Evolutionary conservation across 2,113 vertebrate genomes (phyloP).

Genomic region (Tonatia bakeri): DNA sequence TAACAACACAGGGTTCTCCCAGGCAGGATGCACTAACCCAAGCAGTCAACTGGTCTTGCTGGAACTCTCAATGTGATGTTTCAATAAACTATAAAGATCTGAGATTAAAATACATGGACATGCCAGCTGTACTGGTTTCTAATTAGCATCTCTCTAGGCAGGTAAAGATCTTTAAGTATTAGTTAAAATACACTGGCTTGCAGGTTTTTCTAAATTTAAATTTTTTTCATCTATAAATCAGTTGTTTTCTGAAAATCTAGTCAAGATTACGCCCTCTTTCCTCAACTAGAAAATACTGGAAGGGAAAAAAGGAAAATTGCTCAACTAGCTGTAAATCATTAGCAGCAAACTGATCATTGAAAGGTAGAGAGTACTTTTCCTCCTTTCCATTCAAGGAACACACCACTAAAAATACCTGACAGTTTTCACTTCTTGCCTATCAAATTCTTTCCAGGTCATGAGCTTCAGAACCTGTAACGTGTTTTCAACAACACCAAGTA

Average conservation of each 20-base stretch:
- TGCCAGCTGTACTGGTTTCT: neutral
- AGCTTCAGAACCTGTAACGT: neutral
- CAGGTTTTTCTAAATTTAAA: neutral
- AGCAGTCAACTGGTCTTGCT: neutral
- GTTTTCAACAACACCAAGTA: neutral
- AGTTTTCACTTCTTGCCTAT: neutral
- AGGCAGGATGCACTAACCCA: neutral
- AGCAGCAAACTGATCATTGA: neutral
- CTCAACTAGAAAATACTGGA: neutral
- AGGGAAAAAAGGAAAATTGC: neutral
- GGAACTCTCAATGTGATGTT: neutral
- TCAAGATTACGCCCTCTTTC: neutral
- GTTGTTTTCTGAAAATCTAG: neutral
- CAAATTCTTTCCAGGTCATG: slow-evolving; percentile 24
- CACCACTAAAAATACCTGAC: neutral
- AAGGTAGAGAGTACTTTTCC: neutral
- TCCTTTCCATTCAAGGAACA: neutral
- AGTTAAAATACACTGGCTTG: neutral
- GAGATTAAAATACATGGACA: neutral
- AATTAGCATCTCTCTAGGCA: neutral
- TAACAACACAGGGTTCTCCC: neutral
- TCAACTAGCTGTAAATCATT: neutral
- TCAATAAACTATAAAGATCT: neutral
- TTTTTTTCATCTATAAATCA: slow-evolving; percentile 3
- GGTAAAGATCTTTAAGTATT: neutral